Base-by-base conservation (phyloP, 1,140 invertebrate species). In the Neuroterus valhalla region DNA sequence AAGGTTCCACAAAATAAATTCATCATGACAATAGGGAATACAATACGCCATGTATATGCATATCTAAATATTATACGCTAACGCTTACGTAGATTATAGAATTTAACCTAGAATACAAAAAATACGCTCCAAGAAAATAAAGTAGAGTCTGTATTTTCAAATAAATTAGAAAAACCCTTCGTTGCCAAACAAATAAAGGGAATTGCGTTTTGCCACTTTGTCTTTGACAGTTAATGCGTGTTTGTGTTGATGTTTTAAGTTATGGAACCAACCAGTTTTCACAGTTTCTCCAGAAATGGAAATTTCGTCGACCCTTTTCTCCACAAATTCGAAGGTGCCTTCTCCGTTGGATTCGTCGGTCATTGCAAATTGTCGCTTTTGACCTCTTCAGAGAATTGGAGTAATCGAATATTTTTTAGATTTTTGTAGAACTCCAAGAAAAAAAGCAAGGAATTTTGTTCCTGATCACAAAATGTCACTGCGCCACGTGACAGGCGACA, bases 321-420 rank as follows among this genome's bases (percentile, higher is more conserved):
- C 90, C 0, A 91, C 88, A 84, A 91, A 91, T 85, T 91, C 91
- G 77, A 91, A 91, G 10, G 90, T 90, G 2, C 90, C 91, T 83
- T 91, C 91, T 44, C 90, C 90, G 77, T 91, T 91, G 1, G 88
- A 90, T 82, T 91, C 91, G 76, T 91, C 91, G 6, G 85, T 88
- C 87, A 89, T 89, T 72, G 52, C 72, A 50, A 45, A 21, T 3
- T 50, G 26, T 69, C 31, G 46, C 23, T 2, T 31, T n/a, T 62
- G n/a, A 62, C 12, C 26, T 62, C 4, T 3, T 62, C 15, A 31
- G 4, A 38, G 8, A 62, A 15, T 1, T 23, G 31, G 14, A n/a
- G 3, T 15, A 23, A 23, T 31, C 6, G 6, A 62, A 62, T 62
- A 38, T 2, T 62, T 55, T 55, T 23, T 26, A 23, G 19, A 21